Percentiles rank a stretch among this genome's conserved stretches.
Conservation (phyloP, 1,140 invertebrate species). For the Forficula auricularia region DNA sequence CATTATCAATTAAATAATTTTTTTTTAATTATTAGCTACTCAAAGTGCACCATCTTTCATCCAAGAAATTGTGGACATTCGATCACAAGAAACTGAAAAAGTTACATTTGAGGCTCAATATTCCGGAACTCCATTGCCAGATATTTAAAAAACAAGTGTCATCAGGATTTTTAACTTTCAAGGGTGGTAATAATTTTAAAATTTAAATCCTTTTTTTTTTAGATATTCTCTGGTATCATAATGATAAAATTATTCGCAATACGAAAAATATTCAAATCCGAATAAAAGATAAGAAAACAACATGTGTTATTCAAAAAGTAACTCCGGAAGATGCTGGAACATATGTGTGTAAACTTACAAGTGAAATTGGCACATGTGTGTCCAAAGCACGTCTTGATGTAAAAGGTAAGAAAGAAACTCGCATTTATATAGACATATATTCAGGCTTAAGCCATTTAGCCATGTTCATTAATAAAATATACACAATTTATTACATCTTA, state of each 20-base stretch:
- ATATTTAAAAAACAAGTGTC: too few relatives aligned
- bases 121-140: slow-evolving; percentile 68
- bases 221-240: slow-evolving; percentile 81
- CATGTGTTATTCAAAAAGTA: slow-evolving; percentile 47
- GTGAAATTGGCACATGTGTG: slow-evolving; percentile 59
- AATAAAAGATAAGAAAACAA: slow-evolving; percentile 54
- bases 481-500: too few relatives aligned
- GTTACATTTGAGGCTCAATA: slow-evolving; percentile 59
- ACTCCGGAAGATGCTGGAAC: slow-evolving; percentile 55
- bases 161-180: too few relatives aligned
- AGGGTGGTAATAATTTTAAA: too few relatives aligned
- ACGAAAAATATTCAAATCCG: slow-evolving; percentile 50
- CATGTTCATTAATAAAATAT: too few relatives aligned
- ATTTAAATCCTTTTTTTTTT: slow-evolving; percentile 24
- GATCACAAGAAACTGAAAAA: slow-evolving; percentile 52
- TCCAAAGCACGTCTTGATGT: slow-evolving; percentile 63
- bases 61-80: slow-evolving; percentile 55
- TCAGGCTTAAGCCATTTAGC: too few relatives aligned
- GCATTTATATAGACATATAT: too few relatives aligned
- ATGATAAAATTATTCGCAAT: slow-evolving; percentile 58
- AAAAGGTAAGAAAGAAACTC: too few relatives aligned
- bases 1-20: not conserved
- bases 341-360: slow-evolving; percentile 72
- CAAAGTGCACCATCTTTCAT: slow-evolving; percentile 65
- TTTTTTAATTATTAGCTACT: slow-evolving; percentile 39